Base-by-base conservation (phyloP, 2,888 invertebrate species). In the Dynastes hyllus region DNA sequence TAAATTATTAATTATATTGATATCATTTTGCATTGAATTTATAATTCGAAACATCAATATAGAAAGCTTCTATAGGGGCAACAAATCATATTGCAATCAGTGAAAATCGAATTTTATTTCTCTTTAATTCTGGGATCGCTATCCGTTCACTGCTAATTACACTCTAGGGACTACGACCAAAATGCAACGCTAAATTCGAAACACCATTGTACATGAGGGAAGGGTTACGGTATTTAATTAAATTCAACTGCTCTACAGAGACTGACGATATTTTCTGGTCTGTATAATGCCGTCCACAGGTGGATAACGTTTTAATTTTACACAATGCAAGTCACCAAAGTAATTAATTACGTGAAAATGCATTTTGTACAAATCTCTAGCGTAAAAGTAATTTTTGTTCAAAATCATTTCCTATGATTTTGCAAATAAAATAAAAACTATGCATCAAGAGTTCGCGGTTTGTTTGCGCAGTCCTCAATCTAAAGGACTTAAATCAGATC, bases 101-200 rank as follows among this genome's bases (percentile, higher is more conserved):
- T 71, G 78, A 73, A 53, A 78, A 65, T 40, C 40, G 51, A 73
- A 71, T 65, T 70, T 71, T 73, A 63, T 65, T 50, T 73, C 73
- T 73, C 71, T 78, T 73, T 78, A 78, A 78, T 78, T 71, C 73
- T 73, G 71, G 78, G 71, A 66, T 71, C 45, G 78, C 65, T 71
- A 78, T 16, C 61, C 78, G 71, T 78, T 73, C 70, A 78, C 73
- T 78, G 83, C 86, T 86, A 86, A 86, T 86, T 86, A 85, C 83
- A 82, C 86, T 83, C 84, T 81, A 76, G 86, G 86, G 86, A 86
- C 81, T 77, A 61, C 80, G 76, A 79, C 78, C 82, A 79, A 83
- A 80, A 81, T 80, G 78, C 78, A 71, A 65, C 55, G 81, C 78
- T 80, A 79, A 80, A 80, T 82, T 81, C 79, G 81, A 82, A 79